A percentile compares a stretch with the other conserved stretches of the same genome.
These are phyloP conservation scores for Cherax destructor DNA, from an alignment of 1,140 invertebrate species.

Conservation along the genomic window DNA sequence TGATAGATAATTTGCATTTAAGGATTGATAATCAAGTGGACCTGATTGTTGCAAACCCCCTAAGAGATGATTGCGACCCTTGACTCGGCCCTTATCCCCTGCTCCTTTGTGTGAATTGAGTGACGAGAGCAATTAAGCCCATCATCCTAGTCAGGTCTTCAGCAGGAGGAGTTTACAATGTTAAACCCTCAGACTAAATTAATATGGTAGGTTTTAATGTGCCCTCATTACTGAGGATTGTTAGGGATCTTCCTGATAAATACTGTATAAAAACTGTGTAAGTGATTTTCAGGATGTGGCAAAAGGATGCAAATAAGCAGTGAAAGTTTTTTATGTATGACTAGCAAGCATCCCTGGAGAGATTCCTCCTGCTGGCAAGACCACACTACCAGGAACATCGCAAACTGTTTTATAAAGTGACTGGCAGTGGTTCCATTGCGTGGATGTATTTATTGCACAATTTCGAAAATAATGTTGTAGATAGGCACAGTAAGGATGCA, in stretches of 20 bases:
- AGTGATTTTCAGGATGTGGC: not conserved
- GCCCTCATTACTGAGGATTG: not conserved
- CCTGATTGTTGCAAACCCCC: slow-evolving; percentile 41
- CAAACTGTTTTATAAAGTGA: slow-evolving; percentile 21
- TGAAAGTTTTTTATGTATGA: slow-evolving; percentile 1
- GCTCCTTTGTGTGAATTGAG: not conserved
- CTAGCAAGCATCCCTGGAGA: slow-evolving; percentile 8
- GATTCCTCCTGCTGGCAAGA: slow-evolving; percentile 36
- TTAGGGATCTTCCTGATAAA: slow-evolving; percentile 21
- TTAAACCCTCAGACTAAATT: not conserved
- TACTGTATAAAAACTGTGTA: not conserved
- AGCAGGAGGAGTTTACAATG: slow-evolving; percentile 50
- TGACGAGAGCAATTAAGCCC: slow-evolving; percentile 37
- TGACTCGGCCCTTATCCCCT: not conserved
- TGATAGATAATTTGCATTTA: slow-evolving; percentile 56
- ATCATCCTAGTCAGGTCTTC: slow-evolving; percentile 62
- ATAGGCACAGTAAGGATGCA: slow-evolving; percentile 67
- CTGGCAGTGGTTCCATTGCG: slow-evolving; percentile 42
- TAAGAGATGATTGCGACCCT: slow-evolving; percentile 1
- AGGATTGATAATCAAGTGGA: slow-evolving; percentile 39
- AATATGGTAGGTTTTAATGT: not conserved
- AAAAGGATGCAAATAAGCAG: slow-evolving; percentile 12
- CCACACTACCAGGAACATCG: slow-evolving; percentile 29
- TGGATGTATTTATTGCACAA: slow-evolving; percentile 57
- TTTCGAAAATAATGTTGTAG: slow-evolving; percentile 57